A percentile compares a stretch with the other conserved stretches of the same genome.
phyloP scores from a whole-genome alignment of 2,113 vertebrate genomes.

The Ceyx margarethae region DNA sequence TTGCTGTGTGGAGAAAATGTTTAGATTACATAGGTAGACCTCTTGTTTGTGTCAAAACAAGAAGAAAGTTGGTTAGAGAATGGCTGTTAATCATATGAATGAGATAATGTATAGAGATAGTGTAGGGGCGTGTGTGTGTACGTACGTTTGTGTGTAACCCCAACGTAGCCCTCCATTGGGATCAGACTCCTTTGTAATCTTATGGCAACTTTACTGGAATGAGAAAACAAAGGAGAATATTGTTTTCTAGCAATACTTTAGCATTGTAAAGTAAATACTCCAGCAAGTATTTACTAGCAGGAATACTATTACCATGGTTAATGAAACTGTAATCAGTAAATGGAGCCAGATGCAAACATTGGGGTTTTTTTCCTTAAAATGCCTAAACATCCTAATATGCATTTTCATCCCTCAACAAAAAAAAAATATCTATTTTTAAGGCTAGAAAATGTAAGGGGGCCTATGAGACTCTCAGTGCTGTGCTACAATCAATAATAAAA shows the following conservation, averaged over 20 bases:
- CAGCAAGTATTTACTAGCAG: constrained; percentile 56
- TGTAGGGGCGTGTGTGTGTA: background rate
- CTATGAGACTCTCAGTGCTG: background rate
- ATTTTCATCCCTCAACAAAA: constrained; percentile 1
- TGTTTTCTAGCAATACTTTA: constrained; percentile 46
- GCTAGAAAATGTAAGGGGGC: background rate
- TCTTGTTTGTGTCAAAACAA: constrained; percentile 26
- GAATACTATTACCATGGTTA: constrained; percentile 42
- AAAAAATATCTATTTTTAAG: constrained; percentile 11
- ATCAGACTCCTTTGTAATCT: constrained; percentile 12
- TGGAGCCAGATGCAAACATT: constrained; percentile 28
- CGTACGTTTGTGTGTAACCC: background rate
- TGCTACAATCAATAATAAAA: constrained; percentile 9
- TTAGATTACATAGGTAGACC: background rate
- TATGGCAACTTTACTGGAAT: background rate
- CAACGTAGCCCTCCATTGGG: background rate
- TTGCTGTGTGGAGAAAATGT: background rate
- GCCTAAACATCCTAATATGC: background rate
- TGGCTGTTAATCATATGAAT: background rate
- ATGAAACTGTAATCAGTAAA: constrained; percentile 49
- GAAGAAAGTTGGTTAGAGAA: constrained; percentile 5
- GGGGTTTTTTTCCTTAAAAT: background rate
- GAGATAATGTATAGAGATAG: background rate
- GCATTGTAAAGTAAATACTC: constrained; percentile 39
- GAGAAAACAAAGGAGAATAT: constrained; percentile 37